Evolutionary conservation across 1,140 invertebrate genomes (phyloP), one percentile per base, ranked within the genome.

Genomic region (Drepana arcuata): DNA sequence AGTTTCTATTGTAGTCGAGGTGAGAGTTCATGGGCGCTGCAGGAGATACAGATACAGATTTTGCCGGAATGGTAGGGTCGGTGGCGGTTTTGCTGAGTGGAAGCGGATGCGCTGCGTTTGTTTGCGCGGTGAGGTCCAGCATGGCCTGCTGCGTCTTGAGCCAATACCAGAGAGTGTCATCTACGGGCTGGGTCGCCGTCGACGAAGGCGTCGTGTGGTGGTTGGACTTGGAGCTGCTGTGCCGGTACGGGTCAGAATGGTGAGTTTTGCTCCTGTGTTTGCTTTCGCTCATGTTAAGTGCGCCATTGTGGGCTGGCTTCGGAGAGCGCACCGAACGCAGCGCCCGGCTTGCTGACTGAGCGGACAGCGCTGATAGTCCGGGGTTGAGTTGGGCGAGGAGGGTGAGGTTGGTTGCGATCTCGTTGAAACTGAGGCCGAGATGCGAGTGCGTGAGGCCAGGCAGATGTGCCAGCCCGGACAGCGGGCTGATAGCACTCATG

Each of bases 111-210:
- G 74, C 58, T 0, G 69, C 44, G 1, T 69, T 62, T 1, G 71
- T 69, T 39, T 70, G 71, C 7, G 70, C 66, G 13, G 71, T 73
- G 23, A 80, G 41, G 26, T 81, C 79, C 4, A 88, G 62, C 85
- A 88, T 87, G 1, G 86, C 85, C 39, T 90, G 88, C 55, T 90
- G 89, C 3, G 87, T 87, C 43, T 89, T 88, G 0, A 91, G 67
- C 89, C 89, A 91, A 62, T 88, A 89, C 77, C 88, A 88, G 1
- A 91, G 66, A 0, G 88, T 85, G 48, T 91, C 89, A 24, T 90
- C 88, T 6, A 86, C 62, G 0, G 84, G 70, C 52, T 90, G 89
- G 27, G 86, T 86, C 3, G 86, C 54, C 0, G 81, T 48, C n/a
- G 63, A 47, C 14, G 73, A 61, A 9, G 81, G 46, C 7, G 61